Conservation (phyloP, 2,113 vertebrate species). For the Hiodon tergisus region DNA sequence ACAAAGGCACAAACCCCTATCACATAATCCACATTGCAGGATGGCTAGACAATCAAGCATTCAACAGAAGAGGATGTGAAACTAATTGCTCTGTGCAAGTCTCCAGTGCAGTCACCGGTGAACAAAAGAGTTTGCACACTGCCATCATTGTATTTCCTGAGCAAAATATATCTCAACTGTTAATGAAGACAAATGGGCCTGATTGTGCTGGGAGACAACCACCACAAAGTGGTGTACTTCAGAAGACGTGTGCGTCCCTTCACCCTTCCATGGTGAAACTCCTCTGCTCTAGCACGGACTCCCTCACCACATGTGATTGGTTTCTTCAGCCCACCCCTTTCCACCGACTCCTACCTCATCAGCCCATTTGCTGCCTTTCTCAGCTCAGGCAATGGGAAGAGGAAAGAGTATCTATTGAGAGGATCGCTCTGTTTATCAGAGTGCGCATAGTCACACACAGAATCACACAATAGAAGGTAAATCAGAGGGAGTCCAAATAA, state of each 20-base stretch:
- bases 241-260: conserved; percentile 19
- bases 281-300: neutral
- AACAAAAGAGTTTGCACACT: conserved; percentile 48
- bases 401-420: no score
- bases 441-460: no score
- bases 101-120: conserved; percentile 52
- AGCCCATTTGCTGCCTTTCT: no score
- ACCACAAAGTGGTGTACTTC: conserved; percentile 38
- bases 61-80: conserved; percentile 55
- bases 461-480: no score
- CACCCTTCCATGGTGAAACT: neutral
- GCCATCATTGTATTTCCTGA: conserved; percentile 46
- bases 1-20: conserved; percentile 23
- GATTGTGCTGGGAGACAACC: conserved; percentile 45
- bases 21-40: conserved; percentile 45
- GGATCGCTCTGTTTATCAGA: no score
- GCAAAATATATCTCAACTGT: conserved; percentile 50
- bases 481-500: no score
- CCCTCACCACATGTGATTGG: no score
- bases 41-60: conserved; percentile 60
- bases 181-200: conserved; percentile 67
- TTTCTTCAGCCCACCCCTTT: neutral
- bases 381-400: no score
- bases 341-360: neutral
- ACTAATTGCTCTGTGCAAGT: conserved; percentile 64